phyloP scores from a whole-genome alignment of 2,888 invertebrate species.

The Apodemia hepburni region DNA sequence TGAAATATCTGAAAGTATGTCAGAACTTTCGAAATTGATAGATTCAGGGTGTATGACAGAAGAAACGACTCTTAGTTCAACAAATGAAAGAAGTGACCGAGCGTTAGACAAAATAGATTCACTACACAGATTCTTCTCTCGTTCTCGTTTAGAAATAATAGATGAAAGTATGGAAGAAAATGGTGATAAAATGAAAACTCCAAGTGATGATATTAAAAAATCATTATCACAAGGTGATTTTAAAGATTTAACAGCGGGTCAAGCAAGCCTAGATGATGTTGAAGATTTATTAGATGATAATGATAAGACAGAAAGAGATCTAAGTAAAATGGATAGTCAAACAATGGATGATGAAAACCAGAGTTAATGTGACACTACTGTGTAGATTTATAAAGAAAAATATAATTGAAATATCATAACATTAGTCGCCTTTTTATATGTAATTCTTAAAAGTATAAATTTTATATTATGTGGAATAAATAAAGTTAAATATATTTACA shows the following conservation, averaged over 20 bases:
- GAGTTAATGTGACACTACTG: neutral
- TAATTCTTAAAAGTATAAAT: constrained; percentile 1
- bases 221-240: constrained; percentile 30
- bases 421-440: neutral
- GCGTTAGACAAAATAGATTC: constrained; percentile 68
- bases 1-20: constrained; percentile 61
- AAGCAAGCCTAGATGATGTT: constrained; percentile 68
- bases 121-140: constrained; percentile 65
- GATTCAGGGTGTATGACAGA: constrained; percentile 68
- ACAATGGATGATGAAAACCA: constrained; percentile 16
- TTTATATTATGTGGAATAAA: neutral
- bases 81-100: constrained; percentile 53
- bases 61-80: constrained; percentile 52
- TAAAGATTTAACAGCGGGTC: constrained; percentile 47
- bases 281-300: constrained; percentile 65
- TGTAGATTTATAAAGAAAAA: neutral
- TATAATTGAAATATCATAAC: neutral
- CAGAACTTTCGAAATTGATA: constrained; percentile 54
- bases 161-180: constrained; percentile 65
- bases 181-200: constrained; percentile 44
- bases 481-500: neutral
- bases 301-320: constrained; percentile 35
- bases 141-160: constrained; percentile 68
- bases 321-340: constrained; percentile 21
- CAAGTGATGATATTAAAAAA: constrained; percentile 29